phyloP scores from a whole-genome alignment of 2,888 invertebrate species.

The Psylliodes chrysocephalus region DNA sequence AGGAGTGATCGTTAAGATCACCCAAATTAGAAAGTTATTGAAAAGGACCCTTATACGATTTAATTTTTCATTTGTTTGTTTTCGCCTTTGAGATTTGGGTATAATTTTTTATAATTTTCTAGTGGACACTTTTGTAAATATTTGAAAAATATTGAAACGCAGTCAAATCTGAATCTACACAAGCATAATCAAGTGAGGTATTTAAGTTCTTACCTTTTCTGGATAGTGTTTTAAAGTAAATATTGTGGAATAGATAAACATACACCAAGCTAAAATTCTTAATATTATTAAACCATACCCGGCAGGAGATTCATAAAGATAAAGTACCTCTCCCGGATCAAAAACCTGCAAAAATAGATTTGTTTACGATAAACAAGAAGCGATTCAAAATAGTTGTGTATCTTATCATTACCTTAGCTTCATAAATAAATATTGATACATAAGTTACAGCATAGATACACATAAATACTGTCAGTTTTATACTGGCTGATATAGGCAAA shows the following conservation, averaged over 20 bases:
- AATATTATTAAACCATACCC: conserved; percentile 84
- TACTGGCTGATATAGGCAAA: conserved; percentile 76
- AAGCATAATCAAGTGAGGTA: no score
- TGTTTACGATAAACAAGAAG: background rate
- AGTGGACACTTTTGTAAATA: no score
- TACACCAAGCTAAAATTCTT: conserved; percentile 82
- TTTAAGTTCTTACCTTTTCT: conserved; percentile 73
- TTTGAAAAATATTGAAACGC: no score
- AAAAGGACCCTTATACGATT: no score
- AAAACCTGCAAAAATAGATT: conserved; percentile 71
- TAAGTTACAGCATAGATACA: conserved; percentile 79
- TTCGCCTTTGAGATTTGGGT: no score
- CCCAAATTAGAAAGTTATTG: no score
- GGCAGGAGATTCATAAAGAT: conserved; percentile 90
- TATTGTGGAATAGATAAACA: conserved; percentile 75
- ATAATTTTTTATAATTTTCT: no score
- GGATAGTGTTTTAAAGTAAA: conserved; percentile 87
- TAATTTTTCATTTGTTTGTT: no score
- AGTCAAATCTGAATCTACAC: no score
- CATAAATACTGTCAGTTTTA: conserved; percentile 84
- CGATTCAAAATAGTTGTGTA: no score
- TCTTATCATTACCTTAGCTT: conserved; percentile 81
- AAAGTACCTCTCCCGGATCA: conserved; percentile 90
- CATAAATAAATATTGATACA: conserved; percentile 80
- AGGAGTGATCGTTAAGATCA: no score